Percentiles rank a stretch among this genome's conserved stretches.
Conservation (phyloP, 1,140 invertebrate species). For the Pissodes strobi region DNA sequence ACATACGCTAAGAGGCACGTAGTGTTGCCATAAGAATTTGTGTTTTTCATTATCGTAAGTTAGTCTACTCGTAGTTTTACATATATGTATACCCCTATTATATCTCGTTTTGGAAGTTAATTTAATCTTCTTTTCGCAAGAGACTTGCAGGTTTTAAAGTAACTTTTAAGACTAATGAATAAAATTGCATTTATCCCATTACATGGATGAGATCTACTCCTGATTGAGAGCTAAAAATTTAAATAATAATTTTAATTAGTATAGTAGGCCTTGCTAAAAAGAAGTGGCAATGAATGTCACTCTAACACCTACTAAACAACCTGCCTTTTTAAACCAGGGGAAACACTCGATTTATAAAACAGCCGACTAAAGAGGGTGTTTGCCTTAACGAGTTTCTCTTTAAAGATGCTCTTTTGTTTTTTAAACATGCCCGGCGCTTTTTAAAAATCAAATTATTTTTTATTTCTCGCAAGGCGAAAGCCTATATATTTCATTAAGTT, state of each 20-base stretch:
- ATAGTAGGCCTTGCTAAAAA: slow-evolving; percentile 26
- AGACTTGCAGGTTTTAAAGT: too few species aligned
- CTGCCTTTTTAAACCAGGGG: slow-evolving; percentile 30
- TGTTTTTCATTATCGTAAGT: too few species aligned
- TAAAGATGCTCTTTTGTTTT: slow-evolving; percentile 36
- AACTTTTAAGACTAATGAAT: too few species aligned
- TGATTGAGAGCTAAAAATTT: too few species aligned
- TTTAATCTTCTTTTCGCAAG: too few species aligned
- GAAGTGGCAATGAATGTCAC: slow-evolving; percentile 36
- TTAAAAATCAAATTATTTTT: slow-evolving; percentile 34
- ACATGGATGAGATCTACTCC: too few species aligned
- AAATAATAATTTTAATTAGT: not conserved
- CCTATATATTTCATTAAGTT: slow-evolving; percentile 31
- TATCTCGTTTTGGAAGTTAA: too few species aligned
- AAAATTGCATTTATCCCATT: too few species aligned
- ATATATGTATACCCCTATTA: too few species aligned
- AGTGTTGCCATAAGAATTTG: too few species aligned
- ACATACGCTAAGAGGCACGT: too few species aligned
- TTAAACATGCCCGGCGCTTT: slow-evolving; percentile 25
- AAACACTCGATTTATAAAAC: slow-evolving; percentile 37
- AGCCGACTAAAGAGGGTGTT: slow-evolving; percentile 34
- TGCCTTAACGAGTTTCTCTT: slow-evolving; percentile 34
- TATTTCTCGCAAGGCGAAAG: slow-evolving; percentile 5
- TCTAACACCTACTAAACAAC: slow-evolving; percentile 37
- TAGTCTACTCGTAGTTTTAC: too few species aligned